A percentile compares a stretch with the other conserved stretches of the same genome.
Conservation (phyloP, 2,797 vertebrate genomes). For the Mus spretus region DNA sequence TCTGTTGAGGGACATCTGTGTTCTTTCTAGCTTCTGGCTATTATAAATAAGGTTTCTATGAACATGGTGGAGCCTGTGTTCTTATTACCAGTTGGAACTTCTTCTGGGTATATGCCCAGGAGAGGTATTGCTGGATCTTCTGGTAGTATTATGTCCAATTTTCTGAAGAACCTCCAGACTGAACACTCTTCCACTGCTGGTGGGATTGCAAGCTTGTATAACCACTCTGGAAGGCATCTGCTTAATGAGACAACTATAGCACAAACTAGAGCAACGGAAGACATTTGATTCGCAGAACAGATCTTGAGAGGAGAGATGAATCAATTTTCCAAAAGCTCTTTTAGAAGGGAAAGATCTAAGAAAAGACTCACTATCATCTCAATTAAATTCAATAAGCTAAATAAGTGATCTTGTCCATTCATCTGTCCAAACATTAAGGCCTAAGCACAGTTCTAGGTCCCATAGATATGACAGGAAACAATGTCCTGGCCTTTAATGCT, state of each 20-base stretch:
- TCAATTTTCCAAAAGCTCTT: background rate
- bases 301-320: background rate
- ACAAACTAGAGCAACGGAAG: background rate
- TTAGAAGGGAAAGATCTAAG: background rate
- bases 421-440: background rate
- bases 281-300: background rate
- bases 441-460: background rate
- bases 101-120: too few relatives aligned
- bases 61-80: too few relatives aligned
- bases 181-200: too few relatives aligned
- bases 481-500: background rate
- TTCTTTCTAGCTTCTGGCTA: too few relatives aligned
- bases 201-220: too few relatives aligned
- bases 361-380: background rate
- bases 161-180: too few relatives aligned
- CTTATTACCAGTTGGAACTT: too few relatives aligned
- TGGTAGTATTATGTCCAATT: too few relatives aligned
- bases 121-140: too few relatives aligned
- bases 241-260: background rate
- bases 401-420: background rate
- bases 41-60: too few relatives aligned
- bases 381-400: background rate
- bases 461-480: background rate
- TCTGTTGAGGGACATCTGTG: too few relatives aligned
- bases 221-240: background rate